These are phyloP conservation scores for Neotoma lepida DNA, from an alignment of 2,113 vertebrate species.

Conservation along the genomic window DNA sequence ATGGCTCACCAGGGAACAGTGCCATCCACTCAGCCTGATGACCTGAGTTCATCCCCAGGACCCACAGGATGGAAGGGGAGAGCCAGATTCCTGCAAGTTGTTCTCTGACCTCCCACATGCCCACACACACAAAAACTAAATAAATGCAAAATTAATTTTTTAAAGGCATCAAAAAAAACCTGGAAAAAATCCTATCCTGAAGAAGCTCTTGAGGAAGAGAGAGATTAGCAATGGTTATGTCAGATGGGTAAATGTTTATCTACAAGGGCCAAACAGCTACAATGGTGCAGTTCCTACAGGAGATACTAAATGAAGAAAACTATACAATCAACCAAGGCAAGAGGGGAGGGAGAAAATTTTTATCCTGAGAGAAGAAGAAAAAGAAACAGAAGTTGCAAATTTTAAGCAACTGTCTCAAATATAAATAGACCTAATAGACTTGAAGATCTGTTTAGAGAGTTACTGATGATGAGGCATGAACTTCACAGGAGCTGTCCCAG, in stretches of 20 bases:
- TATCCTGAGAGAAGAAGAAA: neutral
- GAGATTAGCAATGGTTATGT: neutral
- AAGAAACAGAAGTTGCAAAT: neutral
- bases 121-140: neutral
- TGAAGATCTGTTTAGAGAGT: slow-evolving; percentile 1
- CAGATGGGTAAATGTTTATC: neutral
- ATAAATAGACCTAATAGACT: neutral
- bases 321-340: neutral
- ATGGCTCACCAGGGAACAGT: neutral
- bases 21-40: neutral
- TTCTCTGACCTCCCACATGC: neutral
- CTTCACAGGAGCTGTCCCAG: neutral
- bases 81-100: no score
- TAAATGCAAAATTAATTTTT: neutral
- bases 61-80: neutral
- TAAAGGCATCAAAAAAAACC: neutral
- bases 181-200: neutral
- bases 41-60: neutral
- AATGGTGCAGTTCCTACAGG: neutral
- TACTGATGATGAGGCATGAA: slow-evolving; percentile 48
- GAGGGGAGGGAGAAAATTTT: neutral
- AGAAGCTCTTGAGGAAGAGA: neutral
- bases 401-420: slow-evolving; percentile 55
- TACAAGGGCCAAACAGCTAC: neutral
- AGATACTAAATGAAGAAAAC: slow-evolving; percentile 33